Base-by-base conservation (phyloP, 2,888 invertebrate species). In the Nomada ferruginata region DNA sequence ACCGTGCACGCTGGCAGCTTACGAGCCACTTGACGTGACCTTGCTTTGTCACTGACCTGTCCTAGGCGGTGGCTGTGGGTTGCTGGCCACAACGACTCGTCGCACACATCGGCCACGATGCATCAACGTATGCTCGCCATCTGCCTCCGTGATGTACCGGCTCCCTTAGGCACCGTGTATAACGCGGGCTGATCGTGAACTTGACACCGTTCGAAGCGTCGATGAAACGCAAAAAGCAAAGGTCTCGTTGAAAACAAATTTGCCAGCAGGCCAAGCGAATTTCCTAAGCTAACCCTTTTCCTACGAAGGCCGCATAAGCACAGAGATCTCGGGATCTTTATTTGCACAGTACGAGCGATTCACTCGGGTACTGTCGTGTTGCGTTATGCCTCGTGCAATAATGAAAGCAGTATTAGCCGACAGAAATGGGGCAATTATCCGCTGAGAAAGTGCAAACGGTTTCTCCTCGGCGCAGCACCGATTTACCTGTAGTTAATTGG, bases 31-130 rank as follows among this genome's bases (percentile, higher is more conserved):
- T 87, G 89, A 86, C 87, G 88, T 90, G 92, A 92, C 93, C 92
- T 93, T 93, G 93, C 92, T 92, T 93, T 93, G 93, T 93, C 92
- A 93, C 93, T 93, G 93, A 93, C 93, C 93, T 93, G 93, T 92
- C 92, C 92, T 92, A 92, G 92, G 87, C 87, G 89, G 90, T 90
- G 87, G 79, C 87, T 82, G 76, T 74, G 81, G 75, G 52, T 80
- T 69, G 82, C 75, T 80, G 80, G 78, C 87, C 87, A 85, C 85
- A 70, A 75, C 80, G 66, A 83, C 83, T 79, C 79, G 73, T 79
- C 79, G 73, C 63, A 60, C 76, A 64, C 73, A 44, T 60, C 70
- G 44, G 44, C 13, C 57, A 47, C 57, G 50, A 59, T 64, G 57
- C 70, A 50, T 55, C 61, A 26, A 66, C 77, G 70, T 42, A n/a